Percentiles rank a stretch among this genome's conserved stretches.
phyloP scores from a whole-genome alignment of 2,888 invertebrate species.

The Drosophila trichaetosa region DNA sequence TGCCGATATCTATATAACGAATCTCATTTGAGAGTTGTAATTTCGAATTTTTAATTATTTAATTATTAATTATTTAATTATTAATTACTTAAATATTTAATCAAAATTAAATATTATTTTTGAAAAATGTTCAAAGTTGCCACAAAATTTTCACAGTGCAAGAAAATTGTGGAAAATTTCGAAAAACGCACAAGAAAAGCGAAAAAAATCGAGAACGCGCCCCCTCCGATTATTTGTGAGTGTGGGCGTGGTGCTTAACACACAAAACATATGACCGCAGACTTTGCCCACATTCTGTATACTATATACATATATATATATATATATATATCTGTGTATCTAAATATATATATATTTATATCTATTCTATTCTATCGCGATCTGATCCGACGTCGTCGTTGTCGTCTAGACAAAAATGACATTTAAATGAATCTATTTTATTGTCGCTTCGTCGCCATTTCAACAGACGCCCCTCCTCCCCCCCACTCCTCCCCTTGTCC shows the following conservation, averaged over 20 bases:
- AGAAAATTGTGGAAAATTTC: slow-evolving; percentile 4
- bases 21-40: not conserved
- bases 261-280: slow-evolving; percentile 37
- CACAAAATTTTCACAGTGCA: not conserved
- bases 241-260: slow-evolving; percentile 46
- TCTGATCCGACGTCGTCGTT: slow-evolving; percentile 52
- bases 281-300: slow-evolving; percentile 5
- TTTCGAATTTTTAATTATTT: no score
- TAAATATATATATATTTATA: slow-evolving; percentile 12
- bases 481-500: slow-evolving; percentile 1
- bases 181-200: not conserved
- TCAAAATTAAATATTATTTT: not conserved
- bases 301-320: slow-evolving; percentile 16
- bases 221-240: slow-evolving; percentile 31
- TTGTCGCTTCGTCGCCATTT: slow-evolving; percentile 75
- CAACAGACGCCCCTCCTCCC: slow-evolving; percentile 7
- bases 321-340: not conserved
- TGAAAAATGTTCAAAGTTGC: not conserved
- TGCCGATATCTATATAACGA: not conserved
- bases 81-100: not conserved
- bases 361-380: slow-evolving; percentile 54
- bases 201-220: slow-evolving; percentile 51
- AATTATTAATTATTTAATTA: no score
- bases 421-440: slow-evolving; percentile 82
- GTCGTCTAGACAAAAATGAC: slow-evolving; percentile 82